phyloP scores from a whole-genome alignment of 64 coral and sea anemone species.

The Pocillopora damicornis region DNA sequence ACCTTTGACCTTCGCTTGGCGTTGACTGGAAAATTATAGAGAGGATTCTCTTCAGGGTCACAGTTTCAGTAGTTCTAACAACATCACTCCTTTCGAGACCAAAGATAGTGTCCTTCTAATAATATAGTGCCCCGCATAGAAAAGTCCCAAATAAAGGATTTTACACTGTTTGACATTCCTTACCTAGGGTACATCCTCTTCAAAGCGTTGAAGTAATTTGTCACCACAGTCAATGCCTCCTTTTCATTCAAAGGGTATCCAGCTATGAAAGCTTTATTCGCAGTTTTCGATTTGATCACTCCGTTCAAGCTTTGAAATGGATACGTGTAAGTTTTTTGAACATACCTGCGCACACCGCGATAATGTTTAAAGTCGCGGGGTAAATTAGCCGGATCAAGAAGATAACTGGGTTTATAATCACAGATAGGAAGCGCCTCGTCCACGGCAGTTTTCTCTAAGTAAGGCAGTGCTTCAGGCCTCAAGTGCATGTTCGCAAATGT shows the following conservation, averaged over 20 bases:
- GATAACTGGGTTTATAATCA: slow-evolving; percentile 26
- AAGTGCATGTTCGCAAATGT: background rate
- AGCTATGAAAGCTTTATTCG: background rate
- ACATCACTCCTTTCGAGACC: too few relatives aligned
- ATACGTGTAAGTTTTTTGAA: background rate
- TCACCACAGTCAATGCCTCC: slow-evolving; percentile 25
- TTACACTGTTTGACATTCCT: background rate
- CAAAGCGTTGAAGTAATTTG: slow-evolving; percentile 25
- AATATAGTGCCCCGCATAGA: background rate
- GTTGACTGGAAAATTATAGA: too few relatives aligned
- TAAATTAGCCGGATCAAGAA: background rate
- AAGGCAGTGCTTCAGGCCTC: background rate
- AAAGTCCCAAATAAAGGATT: too few relatives aligned
- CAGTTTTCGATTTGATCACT: background rate
- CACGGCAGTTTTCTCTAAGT: background rate
- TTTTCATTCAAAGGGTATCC: background rate
- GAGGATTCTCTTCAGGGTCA: too few relatives aligned
- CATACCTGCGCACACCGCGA: background rate
- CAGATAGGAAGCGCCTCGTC: background rate
- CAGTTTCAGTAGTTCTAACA: too few relatives aligned
- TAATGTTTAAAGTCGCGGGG: background rate
- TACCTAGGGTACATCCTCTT: slow-evolving; percentile 41
- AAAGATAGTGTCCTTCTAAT: background rate
- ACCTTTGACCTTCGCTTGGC: too few relatives aligned
- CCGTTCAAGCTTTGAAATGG: background rate